Evolutionary conservation across 2,888 invertebrate genomes (phyloP).

Genomic region (Meta bourneti): DNA sequence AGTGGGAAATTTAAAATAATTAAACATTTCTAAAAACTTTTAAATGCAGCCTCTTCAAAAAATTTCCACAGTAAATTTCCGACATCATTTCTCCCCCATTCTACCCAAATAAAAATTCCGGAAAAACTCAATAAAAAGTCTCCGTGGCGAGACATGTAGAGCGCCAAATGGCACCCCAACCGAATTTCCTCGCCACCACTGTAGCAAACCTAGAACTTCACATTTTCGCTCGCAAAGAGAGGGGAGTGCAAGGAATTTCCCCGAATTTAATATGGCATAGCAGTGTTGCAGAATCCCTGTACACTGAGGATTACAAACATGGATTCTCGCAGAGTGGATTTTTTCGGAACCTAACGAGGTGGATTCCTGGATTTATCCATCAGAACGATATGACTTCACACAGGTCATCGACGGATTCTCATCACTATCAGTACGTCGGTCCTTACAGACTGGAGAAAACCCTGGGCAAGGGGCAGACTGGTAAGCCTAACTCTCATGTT

Average conservation of each 20-base stretch:
- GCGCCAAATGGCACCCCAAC: conserved; percentile 28
- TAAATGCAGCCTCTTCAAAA: background rate
- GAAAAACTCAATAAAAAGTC: background rate
- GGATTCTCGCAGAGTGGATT: conserved; percentile 72
- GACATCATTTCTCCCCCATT: background rate
- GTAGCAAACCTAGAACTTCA: conserved; percentile 65
- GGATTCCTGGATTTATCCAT: conserved; percentile 81
- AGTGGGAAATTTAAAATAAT: background rate
- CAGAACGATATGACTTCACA: conserved; percentile 83
- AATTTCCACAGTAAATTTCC: background rate
- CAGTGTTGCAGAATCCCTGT: conserved; percentile 61
- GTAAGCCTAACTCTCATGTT: conserved; percentile 83
- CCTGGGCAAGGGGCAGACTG: conserved; percentile 99
- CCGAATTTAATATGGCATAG: conserved; percentile 72
- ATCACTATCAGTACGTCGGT: conserved; percentile 92
- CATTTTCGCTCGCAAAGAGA: conserved; percentile 69
- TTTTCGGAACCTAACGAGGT: conserved; percentile 63
- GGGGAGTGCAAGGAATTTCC: conserved; percentile 69
- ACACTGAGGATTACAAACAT: conserved; percentile 63
- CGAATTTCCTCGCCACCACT: background rate
- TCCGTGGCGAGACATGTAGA: background rate
- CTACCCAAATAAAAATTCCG: background rate
- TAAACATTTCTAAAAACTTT: background rate
- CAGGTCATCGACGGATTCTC: conserved; percentile 70
- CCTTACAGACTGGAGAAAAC: conserved; percentile 99